These are phyloP conservation scores for Hyperoplus immaculatus DNA, from an alignment of 2,797 vertebrate genomes.

Conservation along the genomic window DNA sequence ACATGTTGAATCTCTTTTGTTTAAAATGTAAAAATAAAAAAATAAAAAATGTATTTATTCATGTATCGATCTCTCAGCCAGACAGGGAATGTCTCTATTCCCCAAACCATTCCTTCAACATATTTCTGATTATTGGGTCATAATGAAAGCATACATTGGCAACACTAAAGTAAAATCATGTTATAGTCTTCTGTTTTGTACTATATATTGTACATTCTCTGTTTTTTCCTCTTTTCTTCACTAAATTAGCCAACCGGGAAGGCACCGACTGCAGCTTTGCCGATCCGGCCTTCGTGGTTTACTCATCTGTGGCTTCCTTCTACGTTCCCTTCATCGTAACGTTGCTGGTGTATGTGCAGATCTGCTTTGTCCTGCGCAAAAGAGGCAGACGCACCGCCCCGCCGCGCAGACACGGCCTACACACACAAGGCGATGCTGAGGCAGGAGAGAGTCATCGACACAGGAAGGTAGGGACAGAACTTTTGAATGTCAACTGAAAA, in stretches of 20 bases:
- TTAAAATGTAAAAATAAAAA: neutral
- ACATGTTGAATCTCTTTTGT: neutral
- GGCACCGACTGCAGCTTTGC: constrained; percentile 85
- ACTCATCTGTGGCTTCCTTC: constrained; percentile 88
- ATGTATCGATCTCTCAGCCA: neutral
- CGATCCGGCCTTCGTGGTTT: constrained; percentile 87
- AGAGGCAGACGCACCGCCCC: constrained; percentile 82
- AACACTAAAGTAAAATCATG: neutral
- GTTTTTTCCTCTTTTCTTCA: neutral
- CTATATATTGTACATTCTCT: neutral
- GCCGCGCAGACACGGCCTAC: constrained; percentile 65
- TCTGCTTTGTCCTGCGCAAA: constrained; percentile 85
- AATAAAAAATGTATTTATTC: neutral
- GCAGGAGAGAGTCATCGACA: constrained; percentile 63
- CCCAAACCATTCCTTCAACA: neutral
- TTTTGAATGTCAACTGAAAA: neutral
- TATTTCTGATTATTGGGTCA: neutral
- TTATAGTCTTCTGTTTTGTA: neutral
- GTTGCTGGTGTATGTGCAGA: constrained; percentile 86
- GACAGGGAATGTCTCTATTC: neutral
- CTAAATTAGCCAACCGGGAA: constrained; percentile 73
- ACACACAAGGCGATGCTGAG: constrained; percentile 43
- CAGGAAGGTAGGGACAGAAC: constrained; percentile 72
- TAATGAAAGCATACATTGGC: neutral
- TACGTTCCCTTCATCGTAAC: constrained; percentile 88